Conservation (phyloP, 2,113 vertebrate species). For the Scomber colias region DNA sequence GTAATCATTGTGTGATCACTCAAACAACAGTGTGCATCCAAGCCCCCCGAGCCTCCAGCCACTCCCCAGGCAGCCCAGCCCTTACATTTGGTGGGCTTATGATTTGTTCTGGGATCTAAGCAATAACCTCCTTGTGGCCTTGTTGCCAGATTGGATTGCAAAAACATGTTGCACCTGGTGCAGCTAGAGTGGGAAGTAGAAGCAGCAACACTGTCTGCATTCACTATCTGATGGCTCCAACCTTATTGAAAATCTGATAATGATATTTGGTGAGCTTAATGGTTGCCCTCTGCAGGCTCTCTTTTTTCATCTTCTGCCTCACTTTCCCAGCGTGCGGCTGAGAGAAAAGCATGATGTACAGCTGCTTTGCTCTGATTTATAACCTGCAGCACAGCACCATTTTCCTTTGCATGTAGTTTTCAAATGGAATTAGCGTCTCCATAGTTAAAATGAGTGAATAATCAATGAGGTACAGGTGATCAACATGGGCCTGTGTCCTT, state of each 20-base stretch:
- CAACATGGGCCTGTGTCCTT: constrained; percentile 34
- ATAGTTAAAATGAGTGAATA: constrained; percentile 25
- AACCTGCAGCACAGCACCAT: constrained; percentile 23
- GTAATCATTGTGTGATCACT: constrained; percentile 79
- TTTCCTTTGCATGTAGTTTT: constrained; percentile 57
- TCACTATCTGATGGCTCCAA: constrained; percentile 70
- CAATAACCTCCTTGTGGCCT: constrained; percentile 75
- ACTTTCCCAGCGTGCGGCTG: constrained; percentile 54
- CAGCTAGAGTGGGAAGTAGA: constrained; percentile 36
- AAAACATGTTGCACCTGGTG: constrained; percentile 74
- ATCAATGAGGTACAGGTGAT: constrained; percentile 58
- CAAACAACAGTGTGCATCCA: constrained; percentile 68
- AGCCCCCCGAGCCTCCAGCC: constrained; percentile 52
- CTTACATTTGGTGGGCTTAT: constrained; percentile 65
- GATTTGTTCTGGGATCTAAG: constrained; percentile 76
- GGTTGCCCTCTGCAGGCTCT: constrained; percentile 70
- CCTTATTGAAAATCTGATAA: constrained; percentile 77
- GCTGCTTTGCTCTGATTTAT: constrained; percentile 24
- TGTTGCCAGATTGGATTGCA: constrained; percentile 75
- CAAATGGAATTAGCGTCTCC: constrained; percentile 48
- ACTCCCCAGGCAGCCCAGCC: constrained; percentile 57
- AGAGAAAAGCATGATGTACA: constrained; percentile 56
- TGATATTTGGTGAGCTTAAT: constrained; percentile 77
- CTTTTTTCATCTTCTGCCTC: constrained; percentile 57
- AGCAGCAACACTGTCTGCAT: constrained; percentile 50